Conservation (phyloP, 1,140 invertebrate genomes). For the silkworm (Bombyx mori) region ASM3026992v2 NC_085113.1:6009001-6009500, state of each 20-base stretch:
- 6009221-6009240: no score
- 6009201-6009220: background rate
- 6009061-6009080: constrained; percentile 69
- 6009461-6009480: background rate
- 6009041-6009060: constrained; percentile 62
- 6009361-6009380: no score
- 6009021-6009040: constrained; percentile 35
- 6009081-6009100: constrained; percentile 67
- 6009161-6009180: constrained; percentile 11
- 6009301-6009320: no score
- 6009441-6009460: no score
- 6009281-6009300: no score
- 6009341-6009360: no score
- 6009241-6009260: no score
- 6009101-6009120: constrained; percentile 51
- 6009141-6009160: constrained; percentile 52
- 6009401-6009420: no score
- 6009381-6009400: no score
- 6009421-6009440: no score
- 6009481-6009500: background rate
- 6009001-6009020: constrained; percentile 45
- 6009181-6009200: constrained; percentile 3
- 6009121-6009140: constrained; percentile 41
- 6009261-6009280: no score
- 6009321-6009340: no score